Conservation (phyloP, 2,797 vertebrate genomes). For the Amblyraja radiata region DNA sequence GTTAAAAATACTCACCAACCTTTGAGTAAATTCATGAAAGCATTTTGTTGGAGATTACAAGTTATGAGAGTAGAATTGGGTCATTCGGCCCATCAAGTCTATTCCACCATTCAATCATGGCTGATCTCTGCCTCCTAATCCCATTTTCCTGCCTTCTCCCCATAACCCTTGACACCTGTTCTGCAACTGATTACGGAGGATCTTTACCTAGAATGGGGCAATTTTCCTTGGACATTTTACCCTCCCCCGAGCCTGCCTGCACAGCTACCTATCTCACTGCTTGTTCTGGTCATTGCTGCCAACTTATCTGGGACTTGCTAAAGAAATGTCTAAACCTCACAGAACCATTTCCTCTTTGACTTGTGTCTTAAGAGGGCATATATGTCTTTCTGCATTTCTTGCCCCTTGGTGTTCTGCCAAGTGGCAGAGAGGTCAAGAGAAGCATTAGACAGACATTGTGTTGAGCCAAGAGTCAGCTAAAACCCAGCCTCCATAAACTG, state of each 20-base stretch:
- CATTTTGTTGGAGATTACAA: no score
- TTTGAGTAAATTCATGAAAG: not conserved
- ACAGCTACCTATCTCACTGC: not conserved
- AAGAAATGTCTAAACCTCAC: not conserved
- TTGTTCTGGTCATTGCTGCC: slow-evolving; percentile 20
- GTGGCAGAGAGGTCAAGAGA: slow-evolving; percentile 20
- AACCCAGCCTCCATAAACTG: not conserved
- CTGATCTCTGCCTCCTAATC: no score
- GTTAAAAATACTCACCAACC: no score
- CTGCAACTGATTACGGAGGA: not conserved
- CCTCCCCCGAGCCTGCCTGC: not conserved
- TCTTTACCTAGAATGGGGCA: not conserved
- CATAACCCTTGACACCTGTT: no score
- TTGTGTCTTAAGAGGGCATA: not conserved
- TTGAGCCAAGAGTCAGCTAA: not conserved
- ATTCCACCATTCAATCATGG: no score
- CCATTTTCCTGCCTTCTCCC: no score
- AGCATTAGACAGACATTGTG: not conserved
- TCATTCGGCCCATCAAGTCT: no score
- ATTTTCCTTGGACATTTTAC: not conserved
- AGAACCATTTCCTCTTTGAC: not conserved
- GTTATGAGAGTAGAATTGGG: no score
- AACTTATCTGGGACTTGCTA: not conserved
- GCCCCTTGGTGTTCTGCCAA: not conserved
- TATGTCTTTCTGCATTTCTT: slow-evolving; percentile 7